Evolutionary conservation across 2,797 vertebrate species (phyloP), one percentile per base, ranked within the genome.

Genomic region (Phataginus tetradactyla): DNA sequence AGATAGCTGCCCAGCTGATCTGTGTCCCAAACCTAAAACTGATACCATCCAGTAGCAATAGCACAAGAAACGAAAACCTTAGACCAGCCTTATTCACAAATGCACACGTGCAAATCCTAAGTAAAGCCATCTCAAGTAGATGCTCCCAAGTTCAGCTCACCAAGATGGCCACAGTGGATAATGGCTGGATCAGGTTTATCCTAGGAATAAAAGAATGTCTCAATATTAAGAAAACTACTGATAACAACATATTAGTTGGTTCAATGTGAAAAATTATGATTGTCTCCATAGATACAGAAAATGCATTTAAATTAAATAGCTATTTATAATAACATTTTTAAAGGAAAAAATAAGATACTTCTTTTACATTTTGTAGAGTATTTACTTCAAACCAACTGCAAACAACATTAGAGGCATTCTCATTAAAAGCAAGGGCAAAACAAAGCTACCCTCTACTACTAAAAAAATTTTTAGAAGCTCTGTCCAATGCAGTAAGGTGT

Each of bases 141-240:
- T 61, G 64, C 17, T 91, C 42, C 74, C n/a, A 71, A 64, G 37
- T 57, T 49, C 34, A 57, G 39, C 88, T 85, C 74, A 84, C 68
- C 32, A 51, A 49, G 21, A 64, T 25, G 86, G 32, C 11, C 18
- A n/a, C 80, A 69, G 51, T 78, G 39, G 32, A 81, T 68, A 81
- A 83, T 74, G 29, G 49, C 7, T 59, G 81, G 64, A 75, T 92
- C 53, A 84, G 37, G 21, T 57, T 66, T 87, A 88, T 32, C 81
- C 17, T 15, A 64, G 71, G 39, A 94, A 71, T 37, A 25, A 80
- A 69, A 86, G 49, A 20, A 78, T 49, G 13, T 2, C 32, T 79
- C n/a, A 79, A 23, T 86, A 39, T 77, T 74, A 79, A 86, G 88
- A 86, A 92, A 68, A 27, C 49, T 92, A n/a, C 72, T 78, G 63